Evolutionary conservation across 64 coral and sea anemone species (phyloP), one percentile per base, ranked within the genome.

Genomic region (Porites australiensis): DNA sequence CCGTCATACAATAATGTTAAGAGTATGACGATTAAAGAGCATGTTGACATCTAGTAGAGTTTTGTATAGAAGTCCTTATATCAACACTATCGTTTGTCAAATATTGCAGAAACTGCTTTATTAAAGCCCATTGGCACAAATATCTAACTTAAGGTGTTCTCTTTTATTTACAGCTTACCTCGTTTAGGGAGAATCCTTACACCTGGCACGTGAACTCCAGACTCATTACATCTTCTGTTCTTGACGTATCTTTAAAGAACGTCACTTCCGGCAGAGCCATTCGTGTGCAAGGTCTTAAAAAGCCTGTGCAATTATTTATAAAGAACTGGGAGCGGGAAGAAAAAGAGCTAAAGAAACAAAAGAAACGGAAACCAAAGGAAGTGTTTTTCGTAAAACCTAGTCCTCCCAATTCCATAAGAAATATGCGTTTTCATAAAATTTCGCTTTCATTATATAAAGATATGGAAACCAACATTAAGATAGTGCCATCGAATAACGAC

Each of bases 301-400:
- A 87, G n/a, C 91, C 91, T n/a, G 82, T 93, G 13, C 82, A 85
- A 20, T 87, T 93, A 57, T 93, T 77, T 13, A 53, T 93, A 15
- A 84, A 84, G 7, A 84, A 84, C 47, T 84, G 81, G 81, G 44
- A 84, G 3, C 16, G 81, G 7, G 81, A 84, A 49, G 47, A 57
- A 57, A 65, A 61, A 20, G 81, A 77, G 70, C 18, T 75, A 44
- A 22, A 81, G 6, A 21, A 44, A 15, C 45, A 81, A 61, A 7
- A 55, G 27, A 7, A 20, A 1, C 50, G 52, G 63, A 76, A 51
- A 44, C 80, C 61, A 21, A 6, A 67, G 12, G 43, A 13, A 67
- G 15, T 22, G 15, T 68, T 48, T 19, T 84, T 66, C 22, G 45
- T 84, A 1, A 84, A 84, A 22, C 81, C 81, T 51, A 84, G 64